Percentiles rank a stretch among this genome's conserved stretches.
These are phyloP conservation scores for Melopsittacus undulatus DNA, from an alignment of 2,797 vertebrate genomes.

Conservation along the genomic window DNA sequence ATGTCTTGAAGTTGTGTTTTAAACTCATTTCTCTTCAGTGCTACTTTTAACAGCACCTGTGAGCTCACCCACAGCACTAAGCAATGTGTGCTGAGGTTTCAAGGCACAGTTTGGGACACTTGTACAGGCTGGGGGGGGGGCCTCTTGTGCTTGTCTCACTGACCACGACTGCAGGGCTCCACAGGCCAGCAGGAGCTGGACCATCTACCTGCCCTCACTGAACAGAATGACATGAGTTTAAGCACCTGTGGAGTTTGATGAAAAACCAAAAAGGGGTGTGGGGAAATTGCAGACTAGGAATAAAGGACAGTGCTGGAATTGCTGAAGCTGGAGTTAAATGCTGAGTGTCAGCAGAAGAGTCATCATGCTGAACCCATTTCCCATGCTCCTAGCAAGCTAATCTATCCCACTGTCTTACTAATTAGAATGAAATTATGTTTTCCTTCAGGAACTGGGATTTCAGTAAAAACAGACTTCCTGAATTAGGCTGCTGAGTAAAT, in stretches of 20 bases:
- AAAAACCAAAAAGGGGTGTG: rapidly evolving
- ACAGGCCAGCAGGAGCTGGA: not conserved
- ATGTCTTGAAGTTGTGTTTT: not conserved
- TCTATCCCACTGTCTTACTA: not conserved
- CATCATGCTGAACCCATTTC: not conserved
- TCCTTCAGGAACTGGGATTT: not conserved
- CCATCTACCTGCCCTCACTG: not conserved
- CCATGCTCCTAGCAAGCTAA: not conserved
- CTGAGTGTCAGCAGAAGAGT: not conserved
- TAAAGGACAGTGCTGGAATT: not conserved
- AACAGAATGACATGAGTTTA: not conserved
- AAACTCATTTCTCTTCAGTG: not conserved
- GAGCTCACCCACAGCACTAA: rapidly evolving
- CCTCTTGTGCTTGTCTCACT: not conserved
- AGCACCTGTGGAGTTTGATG: not conserved
- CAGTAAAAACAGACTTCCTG: not conserved
- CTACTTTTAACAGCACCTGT: rapidly evolving
- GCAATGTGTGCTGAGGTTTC: not conserved
- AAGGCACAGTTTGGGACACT: not conserved
- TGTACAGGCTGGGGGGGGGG: too few relatives aligned
- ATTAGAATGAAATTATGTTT: not conserved
- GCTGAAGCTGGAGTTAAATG: not conserved
- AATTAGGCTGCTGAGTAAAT: not conserved
- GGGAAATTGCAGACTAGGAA: not conserved
- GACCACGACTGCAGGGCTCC: not conserved